Percentiles rank a stretch among this genome's conserved stretches.
These are phyloP conservation scores for Urocolius indicus DNA, from an alignment of 2,113 vertebrate genomes.

Conservation along the genomic window DNA sequence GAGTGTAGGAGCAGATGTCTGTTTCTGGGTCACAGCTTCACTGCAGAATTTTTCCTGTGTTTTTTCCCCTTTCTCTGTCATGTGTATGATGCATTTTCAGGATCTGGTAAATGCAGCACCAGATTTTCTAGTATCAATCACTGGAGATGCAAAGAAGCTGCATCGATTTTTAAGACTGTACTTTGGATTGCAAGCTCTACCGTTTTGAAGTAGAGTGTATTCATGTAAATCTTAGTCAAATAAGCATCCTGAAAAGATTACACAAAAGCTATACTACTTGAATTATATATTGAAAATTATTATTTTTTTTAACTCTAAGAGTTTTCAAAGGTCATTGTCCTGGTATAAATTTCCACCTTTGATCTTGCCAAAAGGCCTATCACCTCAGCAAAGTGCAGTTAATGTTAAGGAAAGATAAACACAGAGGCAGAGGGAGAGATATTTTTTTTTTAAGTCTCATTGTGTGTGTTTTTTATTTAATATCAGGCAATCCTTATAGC, in stretches of 20 bases:
- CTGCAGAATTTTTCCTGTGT: neutral
- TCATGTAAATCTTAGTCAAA: neutral
- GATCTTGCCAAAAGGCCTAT: neutral
- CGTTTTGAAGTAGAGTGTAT: neutral
- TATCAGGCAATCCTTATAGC: neutral
- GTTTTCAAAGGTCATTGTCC: neutral
- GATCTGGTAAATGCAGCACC: neutral
- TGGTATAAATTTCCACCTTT: neutral
- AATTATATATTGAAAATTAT: neutral
- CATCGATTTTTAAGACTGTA: neutral
- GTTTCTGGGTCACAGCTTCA: neutral
- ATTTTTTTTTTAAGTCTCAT: neutral
- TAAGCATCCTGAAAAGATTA: neutral
- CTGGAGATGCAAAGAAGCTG: neutral
- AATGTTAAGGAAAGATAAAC: neutral
- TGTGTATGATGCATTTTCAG: neutral
- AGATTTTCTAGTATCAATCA: neutral
- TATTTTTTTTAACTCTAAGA: neutral
- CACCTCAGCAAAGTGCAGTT: neutral
- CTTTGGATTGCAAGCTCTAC: neutral
- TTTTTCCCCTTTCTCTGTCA: neutral
- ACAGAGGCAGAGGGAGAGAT: neutral
- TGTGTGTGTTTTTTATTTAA: neutral
- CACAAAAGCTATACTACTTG: neutral
- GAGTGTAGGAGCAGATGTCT: neutral